Conservation (phyloP, 2,797 vertebrate genomes). For the Australoheros facetus region DNA sequence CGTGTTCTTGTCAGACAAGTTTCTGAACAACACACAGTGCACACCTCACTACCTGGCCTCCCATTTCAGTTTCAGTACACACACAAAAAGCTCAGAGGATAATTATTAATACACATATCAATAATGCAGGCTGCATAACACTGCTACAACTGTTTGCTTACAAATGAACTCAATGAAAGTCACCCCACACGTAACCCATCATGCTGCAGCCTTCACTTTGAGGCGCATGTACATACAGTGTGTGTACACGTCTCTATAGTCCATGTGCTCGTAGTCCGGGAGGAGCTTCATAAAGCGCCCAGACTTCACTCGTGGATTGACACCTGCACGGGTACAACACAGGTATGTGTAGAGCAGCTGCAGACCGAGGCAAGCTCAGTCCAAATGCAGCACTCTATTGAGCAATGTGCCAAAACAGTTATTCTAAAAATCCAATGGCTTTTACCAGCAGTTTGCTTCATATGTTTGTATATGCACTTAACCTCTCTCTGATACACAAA, state of each 20-base stretch:
- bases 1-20: background rate
- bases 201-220: conserved; percentile 45
- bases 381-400: conserved; percentile 5
- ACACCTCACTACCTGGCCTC: conserved; percentile 1
- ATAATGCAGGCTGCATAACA: conserved; percentile 3
- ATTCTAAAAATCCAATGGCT: background rate
- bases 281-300: conserved; percentile 95
- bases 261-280: conserved; percentile 94
- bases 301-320: conserved; percentile 92
- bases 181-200: conserved; percentile 35
- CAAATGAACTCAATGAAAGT: background rate
- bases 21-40: conserved; percentile 8
- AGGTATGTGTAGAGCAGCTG: conserved; percentile 56
- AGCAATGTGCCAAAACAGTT: conserved; percentile 4
- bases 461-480: conserved; percentile 1
- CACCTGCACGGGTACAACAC: conserved; percentile 89
- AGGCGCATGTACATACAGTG: conserved; percentile 76
- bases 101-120: background rate
- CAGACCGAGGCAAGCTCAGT: conserved; percentile 24
- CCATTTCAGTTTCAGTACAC: conserved; percentile 9
- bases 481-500: background rate
- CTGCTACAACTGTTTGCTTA: conserved; percentile 9
- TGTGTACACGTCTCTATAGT: conserved; percentile 91
- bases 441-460: background rate
- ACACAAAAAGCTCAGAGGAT: conserved; percentile 20